phyloP scores from a whole-genome alignment of 2,113 vertebrate species.

The Toxostoma redivivum region DNA sequence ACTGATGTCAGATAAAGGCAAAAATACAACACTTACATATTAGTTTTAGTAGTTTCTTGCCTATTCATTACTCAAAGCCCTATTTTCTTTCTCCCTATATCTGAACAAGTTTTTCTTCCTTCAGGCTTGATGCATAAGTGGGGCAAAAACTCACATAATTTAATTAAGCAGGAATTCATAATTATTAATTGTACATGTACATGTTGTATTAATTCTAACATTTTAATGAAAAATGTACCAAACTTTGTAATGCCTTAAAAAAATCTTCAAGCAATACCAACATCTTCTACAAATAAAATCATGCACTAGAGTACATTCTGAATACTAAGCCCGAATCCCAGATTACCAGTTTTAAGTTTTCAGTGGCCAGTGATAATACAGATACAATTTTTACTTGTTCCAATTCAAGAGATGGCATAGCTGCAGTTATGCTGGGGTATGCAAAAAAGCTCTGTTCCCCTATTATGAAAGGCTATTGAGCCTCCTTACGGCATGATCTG shows the following conservation, averaged over 20 bases:
- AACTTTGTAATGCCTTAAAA: neutral
- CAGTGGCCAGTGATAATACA: neutral
- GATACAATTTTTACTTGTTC: neutral
- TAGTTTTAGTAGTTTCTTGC: neutral
- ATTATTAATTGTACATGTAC: neutral
- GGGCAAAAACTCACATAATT: neutral
- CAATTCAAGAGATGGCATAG: neutral
- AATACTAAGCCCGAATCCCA: neutral
- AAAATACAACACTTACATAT: neutral
- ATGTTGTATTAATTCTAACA: neutral
- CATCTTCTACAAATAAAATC: neutral
- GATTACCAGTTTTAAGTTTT: neutral
- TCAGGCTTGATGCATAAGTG: neutral
- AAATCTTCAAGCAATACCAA: neutral
- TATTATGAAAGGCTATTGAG: neutral
- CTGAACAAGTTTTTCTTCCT: neutral
- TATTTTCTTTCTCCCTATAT: neutral
- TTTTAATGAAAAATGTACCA: neutral
- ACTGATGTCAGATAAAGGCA: slow-evolving; percentile 10
- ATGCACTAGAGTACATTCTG: neutral
- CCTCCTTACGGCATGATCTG: neutral
- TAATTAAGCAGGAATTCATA: neutral
- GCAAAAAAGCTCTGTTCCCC: neutral
- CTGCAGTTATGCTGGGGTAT: neutral
- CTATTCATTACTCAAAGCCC: neutral